These are phyloP conservation scores for Cylindroiulus punctatus DNA, from an alignment of 2,888 invertebrate species.

Conservation along the genomic window DNA sequence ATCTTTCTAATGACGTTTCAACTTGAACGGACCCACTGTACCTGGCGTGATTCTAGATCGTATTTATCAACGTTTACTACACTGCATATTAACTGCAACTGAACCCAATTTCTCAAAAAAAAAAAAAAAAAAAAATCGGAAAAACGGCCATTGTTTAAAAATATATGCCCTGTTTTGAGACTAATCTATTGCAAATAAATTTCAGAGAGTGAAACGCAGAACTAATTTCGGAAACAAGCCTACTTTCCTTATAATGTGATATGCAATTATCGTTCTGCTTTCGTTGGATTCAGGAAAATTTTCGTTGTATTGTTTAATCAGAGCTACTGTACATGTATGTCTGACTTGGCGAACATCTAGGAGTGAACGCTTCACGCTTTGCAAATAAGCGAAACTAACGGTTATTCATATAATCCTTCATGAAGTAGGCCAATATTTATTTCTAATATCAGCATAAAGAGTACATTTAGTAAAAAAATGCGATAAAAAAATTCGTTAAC, in stretches of 20 bases:
- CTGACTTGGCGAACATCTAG: not conserved
- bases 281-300: constrained; percentile 14
- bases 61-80: not conserved
- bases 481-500: not conserved
- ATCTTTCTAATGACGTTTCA: not conserved
- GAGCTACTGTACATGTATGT: too few species aligned
- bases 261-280: constrained; percentile 19
- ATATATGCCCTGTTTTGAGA: not conserved
- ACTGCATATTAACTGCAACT: not conserved
- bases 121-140: too few species aligned
- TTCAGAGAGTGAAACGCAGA: not conserved
- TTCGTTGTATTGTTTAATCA: not conserved
- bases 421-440: constrained; percentile 47
- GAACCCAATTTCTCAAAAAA: not conserved
- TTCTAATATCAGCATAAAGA: constrained; percentile 1
- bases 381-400: constrained; percentile 22
- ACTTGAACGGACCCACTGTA: not conserved
- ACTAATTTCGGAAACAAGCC: constrained; percentile 20
- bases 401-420: not conserved
- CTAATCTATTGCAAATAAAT: not conserved
- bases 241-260: not conserved
- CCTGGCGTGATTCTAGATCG: not conserved
- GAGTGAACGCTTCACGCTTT: constrained; percentile 23
- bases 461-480: not conserved
- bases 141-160: not conserved